Conservation (phyloP, 2,888 invertebrate genomes). For the Thalpophila matura region DNA sequence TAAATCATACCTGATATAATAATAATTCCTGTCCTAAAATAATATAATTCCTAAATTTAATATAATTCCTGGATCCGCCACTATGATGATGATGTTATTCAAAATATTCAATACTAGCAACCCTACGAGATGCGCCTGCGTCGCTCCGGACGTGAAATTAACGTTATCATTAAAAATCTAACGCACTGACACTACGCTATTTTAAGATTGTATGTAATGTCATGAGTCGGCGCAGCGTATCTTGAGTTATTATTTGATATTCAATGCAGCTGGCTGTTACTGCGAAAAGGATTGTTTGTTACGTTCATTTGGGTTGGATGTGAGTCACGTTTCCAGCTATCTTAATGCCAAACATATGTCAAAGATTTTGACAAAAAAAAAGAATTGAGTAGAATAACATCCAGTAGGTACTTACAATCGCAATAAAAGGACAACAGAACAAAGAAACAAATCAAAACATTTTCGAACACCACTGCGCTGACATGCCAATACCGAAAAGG, state of each 20-base stretch:
- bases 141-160: slow-evolving; percentile 58
- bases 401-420: no score
- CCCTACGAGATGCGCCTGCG: slow-evolving; percentile 46
- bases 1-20: no score
- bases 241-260: slow-evolving; percentile 45
- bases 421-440: no score
- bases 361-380: no score
- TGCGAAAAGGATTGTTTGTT: slow-evolving; percentile 30
- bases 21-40: no score
- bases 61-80: no score
- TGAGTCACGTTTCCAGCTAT: slow-evolving; percentile 45
- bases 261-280: slow-evolving; percentile 39
- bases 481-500: no score
- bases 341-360: neutral
- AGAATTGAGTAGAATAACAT: no score
- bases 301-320: neutral
- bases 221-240: slow-evolving; percentile 21
- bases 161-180: slow-evolving; percentile 64
- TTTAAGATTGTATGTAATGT: slow-evolving; percentile 42
- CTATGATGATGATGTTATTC: no score
- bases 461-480: no score
- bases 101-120: slow-evolving; percentile 17
- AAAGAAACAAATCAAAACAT: no score
- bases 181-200: slow-evolving; percentile 56
- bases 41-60: no score